Evolutionary conservation across 2,797 vertebrate species (phyloP).

Genomic region (Sarcophilus harrisii): DNA sequence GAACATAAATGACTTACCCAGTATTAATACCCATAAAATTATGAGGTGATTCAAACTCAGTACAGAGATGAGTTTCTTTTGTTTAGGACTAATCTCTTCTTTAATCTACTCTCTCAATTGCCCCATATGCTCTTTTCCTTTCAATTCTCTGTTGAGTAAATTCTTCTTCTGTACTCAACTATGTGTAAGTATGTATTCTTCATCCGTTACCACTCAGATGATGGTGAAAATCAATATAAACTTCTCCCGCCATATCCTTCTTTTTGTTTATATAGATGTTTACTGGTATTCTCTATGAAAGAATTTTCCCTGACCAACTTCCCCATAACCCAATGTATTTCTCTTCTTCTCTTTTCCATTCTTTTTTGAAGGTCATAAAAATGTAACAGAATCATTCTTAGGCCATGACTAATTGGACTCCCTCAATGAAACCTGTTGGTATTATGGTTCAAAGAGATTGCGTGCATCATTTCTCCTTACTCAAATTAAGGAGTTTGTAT

Average conservation of each 20-base stretch:
- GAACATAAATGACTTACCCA: not conserved
- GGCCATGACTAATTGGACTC: not conserved
- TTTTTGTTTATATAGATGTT: not conserved
- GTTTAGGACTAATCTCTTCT: not conserved
- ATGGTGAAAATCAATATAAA: not conserved
- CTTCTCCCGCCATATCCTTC: accelerated
- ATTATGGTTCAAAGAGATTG: not conserved
- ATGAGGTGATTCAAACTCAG: not conserved
- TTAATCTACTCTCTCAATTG: not conserved
- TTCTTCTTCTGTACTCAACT: not conserved
- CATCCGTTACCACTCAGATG: not conserved
- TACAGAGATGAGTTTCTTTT: not conserved
- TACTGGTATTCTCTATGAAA: not conserved
- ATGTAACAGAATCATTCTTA: not conserved
- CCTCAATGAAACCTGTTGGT: not conserved
- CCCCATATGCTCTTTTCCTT: not conserved
- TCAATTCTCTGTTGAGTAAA: not conserved
- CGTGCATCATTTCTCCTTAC: not conserved
- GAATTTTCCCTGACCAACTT: not conserved
- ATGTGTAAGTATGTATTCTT: not conserved
- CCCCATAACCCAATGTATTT: not conserved
- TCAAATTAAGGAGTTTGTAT: not conserved
- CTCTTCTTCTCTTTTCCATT: not conserved
- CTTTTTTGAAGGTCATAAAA: not conserved
- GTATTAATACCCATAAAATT: not conserved